A percentile compares a stretch with the other conserved stretches of the same genome.
Conservation (phyloP, 2,113 vertebrate genomes). For the Turdus rufiventris region DNA sequence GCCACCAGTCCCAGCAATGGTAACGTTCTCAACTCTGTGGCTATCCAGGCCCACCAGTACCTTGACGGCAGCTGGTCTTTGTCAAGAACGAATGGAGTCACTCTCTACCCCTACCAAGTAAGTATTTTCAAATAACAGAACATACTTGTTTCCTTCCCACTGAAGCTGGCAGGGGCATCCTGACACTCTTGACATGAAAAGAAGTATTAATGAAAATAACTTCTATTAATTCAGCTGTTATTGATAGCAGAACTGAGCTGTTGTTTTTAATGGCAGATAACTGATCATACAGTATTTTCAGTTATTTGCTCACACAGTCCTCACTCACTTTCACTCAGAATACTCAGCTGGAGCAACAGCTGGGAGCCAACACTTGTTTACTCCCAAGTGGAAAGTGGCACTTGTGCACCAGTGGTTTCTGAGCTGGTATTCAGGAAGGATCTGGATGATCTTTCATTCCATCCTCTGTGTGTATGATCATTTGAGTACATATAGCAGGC, state of each 20-base stretch:
- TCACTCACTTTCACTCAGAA: neutral
- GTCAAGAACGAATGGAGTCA: slow-evolving; percentile 87
- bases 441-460: neutral
- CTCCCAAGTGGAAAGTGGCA: neutral
- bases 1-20: slow-evolving; percentile 84
- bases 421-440: neutral
- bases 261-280: neutral
- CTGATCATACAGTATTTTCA: neutral
- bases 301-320: neutral
- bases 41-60: slow-evolving; percentile 87
- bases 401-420: neutral
- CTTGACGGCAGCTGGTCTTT: slow-evolving; percentile 80
- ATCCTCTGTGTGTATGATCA: neutral
- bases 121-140: slow-evolving; percentile 11
- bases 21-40: slow-evolving; percentile 79
- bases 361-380: neutral
- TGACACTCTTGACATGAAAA: neutral
- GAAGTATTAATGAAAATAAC: neutral
- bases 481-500: neutral
- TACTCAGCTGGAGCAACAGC: neutral
- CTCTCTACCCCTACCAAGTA: slow-evolving; percentile 96
- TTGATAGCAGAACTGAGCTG: neutral
- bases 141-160: accelerated
- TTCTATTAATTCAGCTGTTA: neutral
- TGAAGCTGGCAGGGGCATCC: neutral